Percentiles rank a stretch among this genome's conserved stretches.
phyloP scores from a whole-genome alignment of 1,140 invertebrate genomes.

The Episyrphus balteatus region DNA sequence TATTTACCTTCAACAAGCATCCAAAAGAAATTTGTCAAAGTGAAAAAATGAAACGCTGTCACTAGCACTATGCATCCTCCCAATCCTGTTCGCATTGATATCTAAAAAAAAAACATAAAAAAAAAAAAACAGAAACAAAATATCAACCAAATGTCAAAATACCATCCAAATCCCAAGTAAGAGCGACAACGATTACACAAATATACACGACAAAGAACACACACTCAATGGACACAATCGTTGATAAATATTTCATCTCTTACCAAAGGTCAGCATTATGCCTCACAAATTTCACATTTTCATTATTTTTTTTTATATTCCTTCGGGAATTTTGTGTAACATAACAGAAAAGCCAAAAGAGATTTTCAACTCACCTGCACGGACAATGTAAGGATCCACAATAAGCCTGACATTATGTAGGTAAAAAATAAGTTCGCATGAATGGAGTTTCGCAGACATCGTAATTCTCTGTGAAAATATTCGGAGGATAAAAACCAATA shows the following conservation, averaged over 20 bases:
- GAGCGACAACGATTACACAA: not conserved
- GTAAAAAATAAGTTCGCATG: slow-evolving; percentile 38
- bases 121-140: not conserved
- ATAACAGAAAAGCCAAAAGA: not conserved
- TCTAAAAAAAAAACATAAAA: slow-evolving; percentile 18
- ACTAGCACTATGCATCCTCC: slow-evolving; percentile 58
- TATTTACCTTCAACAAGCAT: slow-evolving; percentile 91
- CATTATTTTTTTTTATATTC: no score
- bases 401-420: slow-evolving; percentile 35
- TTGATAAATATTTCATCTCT: not conserved
- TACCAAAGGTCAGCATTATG: not conserved
- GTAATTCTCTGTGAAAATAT: slow-evolving; percentile 59
- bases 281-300: no score
- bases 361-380: slow-evolving; percentile 23
- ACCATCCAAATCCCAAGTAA: not conserved
- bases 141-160: not conserved
- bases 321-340: no score
- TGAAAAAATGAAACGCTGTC: slow-evolving; percentile 77
- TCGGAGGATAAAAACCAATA: not conserved
- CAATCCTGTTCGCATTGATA: slow-evolving; percentile 37
- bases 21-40: slow-evolving; percentile 93
- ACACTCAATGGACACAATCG: not conserved
- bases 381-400: slow-evolving; percentile 33
- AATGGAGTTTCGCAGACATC: slow-evolving; percentile 84
- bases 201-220: not conserved